Conservation (phyloP, 1,140 invertebrate species). For the Zaprionus tsacasi region DNA sequence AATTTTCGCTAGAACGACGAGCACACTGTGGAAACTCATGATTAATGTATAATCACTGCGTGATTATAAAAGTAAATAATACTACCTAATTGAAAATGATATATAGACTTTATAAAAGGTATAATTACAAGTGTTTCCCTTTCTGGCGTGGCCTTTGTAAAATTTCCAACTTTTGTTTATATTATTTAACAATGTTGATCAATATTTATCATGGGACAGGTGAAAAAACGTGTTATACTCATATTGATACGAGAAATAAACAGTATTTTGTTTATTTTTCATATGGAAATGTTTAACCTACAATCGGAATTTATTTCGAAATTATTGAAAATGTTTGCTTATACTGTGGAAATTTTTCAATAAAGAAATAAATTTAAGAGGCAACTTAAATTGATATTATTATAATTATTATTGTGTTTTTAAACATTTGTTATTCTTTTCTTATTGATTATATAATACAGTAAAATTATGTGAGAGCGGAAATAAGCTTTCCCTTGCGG, state of each 20-base stretch:
- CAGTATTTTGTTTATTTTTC: constrained; percentile 16
- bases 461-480: constrained; percentile 1
- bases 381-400: not conserved
- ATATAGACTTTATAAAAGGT: not conserved
- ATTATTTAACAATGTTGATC: constrained; percentile 26
- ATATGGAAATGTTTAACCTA: not conserved
- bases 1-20: constrained; percentile 8
- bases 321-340: constrained; percentile 6
- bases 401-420: not conserved
- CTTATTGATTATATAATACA: constrained; percentile 14
- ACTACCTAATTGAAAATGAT: not conserved
- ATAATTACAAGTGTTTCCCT: not conserved
- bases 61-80: not conserved
- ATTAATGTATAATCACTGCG: constrained; percentile 2
- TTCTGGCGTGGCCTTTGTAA: not conserved
- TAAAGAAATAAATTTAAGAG: not conserved
- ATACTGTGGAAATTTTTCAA: not conserved
- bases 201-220: constrained; percentile 1
- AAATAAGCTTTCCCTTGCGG: constrained; percentile 17
- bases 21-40: not conserved
- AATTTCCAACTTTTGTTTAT: not conserved
- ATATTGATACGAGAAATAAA: constrained; percentile 26
- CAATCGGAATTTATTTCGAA: constrained; percentile 4
- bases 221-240: constrained; percentile 20
- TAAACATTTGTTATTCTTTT: constrained; percentile 1